Conservation (phyloP, 2,888 invertebrate genomes). For the Mactromeris polynyma region DNA sequence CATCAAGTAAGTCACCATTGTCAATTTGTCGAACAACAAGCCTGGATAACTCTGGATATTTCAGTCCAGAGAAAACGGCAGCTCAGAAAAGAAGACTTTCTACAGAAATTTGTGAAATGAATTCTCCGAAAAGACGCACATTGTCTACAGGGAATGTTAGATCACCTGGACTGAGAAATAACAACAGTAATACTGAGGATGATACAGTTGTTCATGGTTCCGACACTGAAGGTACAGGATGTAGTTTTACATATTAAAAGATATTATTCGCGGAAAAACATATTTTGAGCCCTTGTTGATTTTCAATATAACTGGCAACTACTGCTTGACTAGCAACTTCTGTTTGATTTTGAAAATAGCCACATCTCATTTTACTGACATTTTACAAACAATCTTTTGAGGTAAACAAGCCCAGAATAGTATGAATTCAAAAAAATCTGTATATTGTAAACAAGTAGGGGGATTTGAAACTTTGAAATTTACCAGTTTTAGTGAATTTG, state of each 20-base stretch:
- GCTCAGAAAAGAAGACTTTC: slow-evolving; percentile 33
- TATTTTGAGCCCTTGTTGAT: no score
- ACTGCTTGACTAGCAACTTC: no score
- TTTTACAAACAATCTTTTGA: no score
- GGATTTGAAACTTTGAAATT: no score
- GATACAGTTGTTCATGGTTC: slow-evolving; percentile 59
- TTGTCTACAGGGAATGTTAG: slow-evolving; percentile 6
- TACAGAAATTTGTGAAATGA: slow-evolving; percentile 23
- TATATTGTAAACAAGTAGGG: no score
- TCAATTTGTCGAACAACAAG: slow-evolving; percentile 8
- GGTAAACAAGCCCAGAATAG: no score
- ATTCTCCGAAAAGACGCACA: slow-evolving; percentile 22
- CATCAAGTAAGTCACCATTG: slow-evolving; percentile 41
- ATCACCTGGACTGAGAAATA: slow-evolving; percentile 22
- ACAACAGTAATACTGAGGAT: slow-evolving; percentile 39
- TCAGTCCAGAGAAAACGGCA: slow-evolving; percentile 8
- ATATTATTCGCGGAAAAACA: no score
- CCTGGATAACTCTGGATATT: neutral
- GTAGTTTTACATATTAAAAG: neutral
- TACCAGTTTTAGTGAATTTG: no score
- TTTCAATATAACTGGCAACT: no score
- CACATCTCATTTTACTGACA: no score
- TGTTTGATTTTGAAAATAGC: no score
- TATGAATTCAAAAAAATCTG: no score
- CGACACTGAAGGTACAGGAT: slow-evolving; percentile 53